phyloP scores from a whole-genome alignment of 1,140 invertebrate species.

The Drosophila tani region DNA sequence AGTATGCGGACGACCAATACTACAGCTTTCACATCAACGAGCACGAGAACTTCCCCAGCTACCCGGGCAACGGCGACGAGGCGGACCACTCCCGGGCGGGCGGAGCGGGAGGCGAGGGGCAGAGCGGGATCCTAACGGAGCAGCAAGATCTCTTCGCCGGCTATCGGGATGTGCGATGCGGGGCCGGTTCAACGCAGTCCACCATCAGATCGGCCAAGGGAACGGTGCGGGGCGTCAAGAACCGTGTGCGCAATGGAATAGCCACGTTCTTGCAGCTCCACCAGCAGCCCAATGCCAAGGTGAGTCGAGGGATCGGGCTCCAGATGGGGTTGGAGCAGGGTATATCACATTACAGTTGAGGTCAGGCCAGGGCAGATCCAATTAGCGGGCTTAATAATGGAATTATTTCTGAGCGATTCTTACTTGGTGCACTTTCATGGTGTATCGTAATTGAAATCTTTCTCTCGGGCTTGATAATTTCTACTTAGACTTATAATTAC shows the following conservation, averaged over 20 bases:
- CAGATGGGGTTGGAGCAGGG: background rate
- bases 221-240: slow-evolving; percentile 96
- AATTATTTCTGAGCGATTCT: background rate
- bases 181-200: slow-evolving; percentile 88
- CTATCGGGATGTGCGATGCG: slow-evolving; percentile 91
- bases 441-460: no score
- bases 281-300: slow-evolving; percentile 88
- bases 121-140: slow-evolving; percentile 38
- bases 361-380: slow-evolving; percentile 8
- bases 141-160: slow-evolving; percentile 91
- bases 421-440: background rate
- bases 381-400: background rate
- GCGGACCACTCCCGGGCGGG: slow-evolving; percentile 65
- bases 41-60: slow-evolving; percentile 86
- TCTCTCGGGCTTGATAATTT: background rate
- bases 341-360: background rate
- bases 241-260: slow-evolving; percentile 96
- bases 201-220: slow-evolving; percentile 95
- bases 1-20: slow-evolving; percentile 91
- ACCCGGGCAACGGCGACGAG: slow-evolving; percentile 84
- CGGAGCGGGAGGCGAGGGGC: slow-evolving; percentile 3
- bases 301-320: slow-evolving; percentile 79
- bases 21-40: slow-evolving; percentile 94
- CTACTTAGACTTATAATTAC: no score
- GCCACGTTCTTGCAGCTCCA: slow-evolving; percentile 97